phyloP scores from a whole-genome alignment of 1,140 invertebrate genomes.

The Chironomus striatipennis region DNA sequence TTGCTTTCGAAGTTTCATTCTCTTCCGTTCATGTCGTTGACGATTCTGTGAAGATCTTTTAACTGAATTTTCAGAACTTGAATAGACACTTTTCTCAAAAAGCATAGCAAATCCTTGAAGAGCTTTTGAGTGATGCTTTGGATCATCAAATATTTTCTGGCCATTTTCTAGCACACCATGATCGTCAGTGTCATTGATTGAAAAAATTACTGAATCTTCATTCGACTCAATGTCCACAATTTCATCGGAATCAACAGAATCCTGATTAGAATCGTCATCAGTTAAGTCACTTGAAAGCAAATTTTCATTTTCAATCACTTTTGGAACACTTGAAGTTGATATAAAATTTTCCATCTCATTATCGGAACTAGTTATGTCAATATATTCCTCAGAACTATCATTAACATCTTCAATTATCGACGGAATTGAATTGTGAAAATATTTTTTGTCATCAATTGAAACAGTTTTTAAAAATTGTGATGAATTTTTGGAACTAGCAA shows the following conservation, averaged over 20 bases:
- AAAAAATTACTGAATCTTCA: background rate
- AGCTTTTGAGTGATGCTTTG: constrained; percentile 36
- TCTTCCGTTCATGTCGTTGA: constrained; percentile 43
- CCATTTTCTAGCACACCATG: constrained; percentile 31
- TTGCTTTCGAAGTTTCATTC: constrained; percentile 56
- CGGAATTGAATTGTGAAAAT: constrained; percentile 1
- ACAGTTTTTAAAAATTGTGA: background rate
- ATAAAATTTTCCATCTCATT: background rate
- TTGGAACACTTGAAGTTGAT: background rate
- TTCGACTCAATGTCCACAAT: constrained; percentile 16
- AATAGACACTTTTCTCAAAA: constrained; percentile 30
- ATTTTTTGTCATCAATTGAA: constrained; percentile 17
- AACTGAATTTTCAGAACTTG: background rate
- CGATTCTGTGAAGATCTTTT: constrained; percentile 22
- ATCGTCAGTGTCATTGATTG: background rate
- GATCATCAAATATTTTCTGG: constrained; percentile 36
- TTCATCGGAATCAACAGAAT: background rate
- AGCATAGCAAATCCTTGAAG: constrained; percentile 36
- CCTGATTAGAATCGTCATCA: background rate
- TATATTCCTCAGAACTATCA: background rate
- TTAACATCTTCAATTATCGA: background rate
- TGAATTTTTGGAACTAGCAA: background rate
- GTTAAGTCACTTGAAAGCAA: background rate
- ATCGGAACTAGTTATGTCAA: background rate
- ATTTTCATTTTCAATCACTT: background rate